Percentiles rank a stretch among this genome's conserved stretches.
phyloP scores from a whole-genome alignment of 2,113 vertebrate genomes.

The Bungarus multicinctus region DNA sequence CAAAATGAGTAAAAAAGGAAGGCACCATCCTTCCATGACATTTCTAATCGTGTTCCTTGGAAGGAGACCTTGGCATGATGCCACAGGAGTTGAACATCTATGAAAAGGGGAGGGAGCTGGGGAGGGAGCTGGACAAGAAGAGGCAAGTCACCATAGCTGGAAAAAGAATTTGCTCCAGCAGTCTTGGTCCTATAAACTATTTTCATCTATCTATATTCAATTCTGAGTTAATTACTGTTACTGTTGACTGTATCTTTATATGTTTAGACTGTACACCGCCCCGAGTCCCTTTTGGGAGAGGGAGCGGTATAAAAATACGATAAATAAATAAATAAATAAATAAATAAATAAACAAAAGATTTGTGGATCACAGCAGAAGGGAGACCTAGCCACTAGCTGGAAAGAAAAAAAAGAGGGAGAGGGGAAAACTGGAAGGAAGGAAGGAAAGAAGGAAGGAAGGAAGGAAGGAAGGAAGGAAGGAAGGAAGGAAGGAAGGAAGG shows the following conservation, averaged over 20 bases:
- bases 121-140: background rate
- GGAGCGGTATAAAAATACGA: too few relatives aligned
- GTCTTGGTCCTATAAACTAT: background rate
- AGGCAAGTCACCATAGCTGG: background rate
- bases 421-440: too few relatives aligned
- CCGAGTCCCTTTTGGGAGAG: too few relatives aligned
- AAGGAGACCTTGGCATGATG: background rate
- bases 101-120: background rate
- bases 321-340: too few relatives aligned
- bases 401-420: background rate
- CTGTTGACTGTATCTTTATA: too few relatives aligned
- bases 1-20: background rate
- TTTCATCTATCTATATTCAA: too few relatives aligned
- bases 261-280: too few relatives aligned
- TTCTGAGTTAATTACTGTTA: too few relatives aligned
- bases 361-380: background rate
- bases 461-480: too few relatives aligned
- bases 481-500: too few relatives aligned
- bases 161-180: background rate
- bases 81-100: background rate
- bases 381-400: background rate
- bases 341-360: background rate
- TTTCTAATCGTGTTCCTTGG: background rate
- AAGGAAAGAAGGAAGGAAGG: accelerated
- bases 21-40: background rate